phyloP scores from a whole-genome alignment of 2,797 vertebrate species.

The Pachyuromys duprasi region DNA sequence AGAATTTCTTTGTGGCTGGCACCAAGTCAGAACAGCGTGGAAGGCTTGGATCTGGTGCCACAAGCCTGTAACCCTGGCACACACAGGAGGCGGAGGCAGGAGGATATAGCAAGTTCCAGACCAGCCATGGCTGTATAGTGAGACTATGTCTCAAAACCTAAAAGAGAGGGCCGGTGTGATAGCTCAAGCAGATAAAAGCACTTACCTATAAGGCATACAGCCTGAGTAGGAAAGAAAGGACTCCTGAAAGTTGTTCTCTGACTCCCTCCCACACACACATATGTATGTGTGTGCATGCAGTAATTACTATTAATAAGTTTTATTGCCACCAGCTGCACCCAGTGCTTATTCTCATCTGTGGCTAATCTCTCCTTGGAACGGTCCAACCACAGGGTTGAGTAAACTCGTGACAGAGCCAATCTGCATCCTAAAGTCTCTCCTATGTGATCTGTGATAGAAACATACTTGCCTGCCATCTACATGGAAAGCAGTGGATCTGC shows the following conservation, averaged over 20 bases:
- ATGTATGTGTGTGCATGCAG: not conserved
- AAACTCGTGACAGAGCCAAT: not conserved
- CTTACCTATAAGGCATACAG: not conserved
- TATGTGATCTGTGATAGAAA: not conserved
- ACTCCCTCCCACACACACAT: no score
- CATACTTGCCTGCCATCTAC: not conserved
- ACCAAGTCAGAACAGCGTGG: not conserved
- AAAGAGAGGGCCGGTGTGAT: no score
- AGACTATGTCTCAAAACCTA: not conserved
- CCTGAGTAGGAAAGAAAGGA: not conserved
- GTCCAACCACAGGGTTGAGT: not conserved
- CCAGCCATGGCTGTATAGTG: not conserved
- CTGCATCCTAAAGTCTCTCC: not conserved
- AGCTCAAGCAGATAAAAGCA: not conserved
- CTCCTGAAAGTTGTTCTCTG: not conserved
- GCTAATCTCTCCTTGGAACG: not conserved
- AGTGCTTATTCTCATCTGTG: not conserved
- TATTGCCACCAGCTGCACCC: not conserved
- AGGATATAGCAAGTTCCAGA: not conserved
- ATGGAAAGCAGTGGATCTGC: not conserved
- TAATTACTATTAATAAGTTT: conserved; percentile 31
- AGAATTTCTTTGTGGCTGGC: not conserved
- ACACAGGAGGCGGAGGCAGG: not conserved
- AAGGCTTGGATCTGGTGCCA: not conserved
- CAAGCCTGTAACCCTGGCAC: not conserved